Conservation (phyloP, 2,113 vertebrate genomes). For the Sarotherodon lohbergeri region DNA sequence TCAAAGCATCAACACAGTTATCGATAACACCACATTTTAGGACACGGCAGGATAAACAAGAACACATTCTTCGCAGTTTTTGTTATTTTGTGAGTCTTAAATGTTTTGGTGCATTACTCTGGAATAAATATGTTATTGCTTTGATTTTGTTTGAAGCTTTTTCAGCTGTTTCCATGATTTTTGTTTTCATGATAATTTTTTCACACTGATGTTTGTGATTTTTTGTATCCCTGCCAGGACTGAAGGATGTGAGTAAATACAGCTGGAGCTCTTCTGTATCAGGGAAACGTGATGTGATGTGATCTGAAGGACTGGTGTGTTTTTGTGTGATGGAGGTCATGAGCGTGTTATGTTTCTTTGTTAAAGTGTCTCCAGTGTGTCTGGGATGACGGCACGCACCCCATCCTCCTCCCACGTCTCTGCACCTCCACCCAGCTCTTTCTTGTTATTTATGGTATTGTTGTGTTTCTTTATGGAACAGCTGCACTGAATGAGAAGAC, state of each 20-base stretch:
- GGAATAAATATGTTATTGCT: background rate
- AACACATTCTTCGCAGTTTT: background rate
- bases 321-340: conserved; percentile 25
- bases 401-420: conserved; percentile 1
- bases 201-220: background rate
- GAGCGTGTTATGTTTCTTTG: conserved; percentile 45
- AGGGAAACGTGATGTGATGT: background rate
- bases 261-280: background rate
- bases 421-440: background rate
- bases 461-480: background rate
- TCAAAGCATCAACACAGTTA: background rate
- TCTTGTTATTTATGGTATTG: background rate
- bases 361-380: conserved; percentile 49
- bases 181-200: rapidly evolving
- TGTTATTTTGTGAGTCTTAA: background rate
- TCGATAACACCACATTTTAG: background rate
- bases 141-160: background rate
- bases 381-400: conserved; percentile 23
- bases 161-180: background rate
- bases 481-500: background rate
- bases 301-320: background rate
- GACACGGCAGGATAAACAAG: rapidly evolving
- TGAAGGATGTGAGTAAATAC: background rate
- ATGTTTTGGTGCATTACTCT: background rate
- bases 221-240: background rate